Conservation (phyloP, 2,888 invertebrate genomes). For the Caenorhabditis sulstoni region DNA sequence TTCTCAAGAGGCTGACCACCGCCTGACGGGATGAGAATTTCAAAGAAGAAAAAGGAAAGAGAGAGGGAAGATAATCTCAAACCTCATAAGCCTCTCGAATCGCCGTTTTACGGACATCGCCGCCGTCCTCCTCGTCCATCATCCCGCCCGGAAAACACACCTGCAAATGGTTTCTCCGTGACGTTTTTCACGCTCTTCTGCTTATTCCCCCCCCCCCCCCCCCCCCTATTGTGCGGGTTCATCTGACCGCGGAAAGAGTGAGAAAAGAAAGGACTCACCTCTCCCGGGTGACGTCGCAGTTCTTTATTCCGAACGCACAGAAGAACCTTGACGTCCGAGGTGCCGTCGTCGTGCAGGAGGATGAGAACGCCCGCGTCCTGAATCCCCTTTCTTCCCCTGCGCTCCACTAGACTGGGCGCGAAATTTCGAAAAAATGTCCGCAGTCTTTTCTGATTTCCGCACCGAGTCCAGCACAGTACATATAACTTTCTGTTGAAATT, state of each 20-base stretch:
- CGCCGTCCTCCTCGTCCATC: slow-evolving; percentile 59
- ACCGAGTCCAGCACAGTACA: no score
- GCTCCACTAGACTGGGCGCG: no score
- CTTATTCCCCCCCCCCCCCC: background rate
- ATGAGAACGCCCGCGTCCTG: slow-evolving; percentile 68
- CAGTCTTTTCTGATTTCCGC: no score
- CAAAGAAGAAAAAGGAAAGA: no score
- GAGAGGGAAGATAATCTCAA: slow-evolving; percentile 5
- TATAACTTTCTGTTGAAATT: no score
- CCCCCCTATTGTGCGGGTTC: background rate
- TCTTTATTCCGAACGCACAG: slow-evolving; percentile 62
- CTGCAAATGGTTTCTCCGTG: slow-evolving; percentile 8
- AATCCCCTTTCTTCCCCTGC: no score
- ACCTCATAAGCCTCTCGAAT: slow-evolving; percentile 68
- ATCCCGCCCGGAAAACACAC: slow-evolving; percentile 72
- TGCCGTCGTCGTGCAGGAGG: slow-evolving; percentile 43
- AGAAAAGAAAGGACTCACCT: no score
- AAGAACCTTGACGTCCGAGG: slow-evolving; percentile 54
- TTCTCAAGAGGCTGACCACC: slow-evolving; percentile 29
- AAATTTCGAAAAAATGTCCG: no score
- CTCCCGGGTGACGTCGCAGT: slow-evolving; percentile 62
- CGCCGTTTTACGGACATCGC: slow-evolving; percentile 59
- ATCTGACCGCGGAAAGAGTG: no score
- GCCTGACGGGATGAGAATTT: no score
- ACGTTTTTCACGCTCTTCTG: no score